Evolutionary conservation across 2,113 vertebrate species (phyloP).

Genomic region (Probosciger aterrimus): DNA sequence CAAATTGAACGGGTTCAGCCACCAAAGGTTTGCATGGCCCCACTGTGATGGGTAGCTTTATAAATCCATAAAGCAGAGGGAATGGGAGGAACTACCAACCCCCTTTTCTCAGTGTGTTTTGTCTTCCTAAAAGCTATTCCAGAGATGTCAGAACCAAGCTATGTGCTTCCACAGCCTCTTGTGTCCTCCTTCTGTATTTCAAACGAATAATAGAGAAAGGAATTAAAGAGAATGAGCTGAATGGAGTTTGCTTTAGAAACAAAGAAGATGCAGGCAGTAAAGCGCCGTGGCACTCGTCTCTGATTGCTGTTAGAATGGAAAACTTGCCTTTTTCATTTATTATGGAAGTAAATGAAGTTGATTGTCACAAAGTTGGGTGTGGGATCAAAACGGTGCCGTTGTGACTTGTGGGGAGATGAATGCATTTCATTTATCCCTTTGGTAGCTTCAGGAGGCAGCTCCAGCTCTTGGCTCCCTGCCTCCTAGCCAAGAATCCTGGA

Average conservation of each 20-base stretch:
- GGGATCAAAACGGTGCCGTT: slow-evolving; percentile 25
- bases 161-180: slow-evolving; percentile 21
- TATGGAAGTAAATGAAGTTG: slow-evolving; percentile 73
- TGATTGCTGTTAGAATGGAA: slow-evolving; percentile 2
- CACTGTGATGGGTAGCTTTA: background rate
- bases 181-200: slow-evolving; percentile 63
- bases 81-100: slow-evolving; percentile 32
- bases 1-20: background rate
- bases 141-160: slow-evolving; percentile 60
- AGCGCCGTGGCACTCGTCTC: background rate
- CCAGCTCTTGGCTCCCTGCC: background rate
- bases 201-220: slow-evolving; percentile 70
- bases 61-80: background rate
- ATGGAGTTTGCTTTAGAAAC: slow-evolving; percentile 57
- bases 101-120: slow-evolving; percentile 39
- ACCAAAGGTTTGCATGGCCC: background rate
- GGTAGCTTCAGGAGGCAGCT: slow-evolving; percentile 8
- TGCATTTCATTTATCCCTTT: slow-evolving; percentile 71
- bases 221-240: slow-evolving; percentile 63
- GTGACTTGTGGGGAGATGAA: slow-evolving; percentile 63
- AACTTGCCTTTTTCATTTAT: slow-evolving; percentile 65
- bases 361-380: slow-evolving; percentile 64
- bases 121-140: slow-evolving; percentile 50
- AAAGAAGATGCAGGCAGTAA: background rate
- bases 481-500: background rate